Percentiles rank a stretch among this genome's conserved stretches.
phyloP scores from a whole-genome alignment of 2,888 invertebrate species.

The Autographa pulchrina region DNA sequence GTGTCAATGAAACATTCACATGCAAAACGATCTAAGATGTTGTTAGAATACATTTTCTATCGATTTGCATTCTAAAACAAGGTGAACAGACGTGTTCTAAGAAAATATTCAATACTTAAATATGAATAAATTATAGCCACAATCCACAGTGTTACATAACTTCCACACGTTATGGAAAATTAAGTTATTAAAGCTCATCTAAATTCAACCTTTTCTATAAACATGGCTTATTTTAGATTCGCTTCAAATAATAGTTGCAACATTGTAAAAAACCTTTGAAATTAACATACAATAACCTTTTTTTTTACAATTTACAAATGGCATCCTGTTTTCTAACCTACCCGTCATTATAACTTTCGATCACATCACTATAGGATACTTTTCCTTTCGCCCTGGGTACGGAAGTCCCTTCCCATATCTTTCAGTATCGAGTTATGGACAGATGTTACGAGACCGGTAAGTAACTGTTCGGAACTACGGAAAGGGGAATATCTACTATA shows the following conservation, averaged over 20 bases:
- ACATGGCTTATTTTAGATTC: not conserved
- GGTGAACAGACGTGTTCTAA: slow-evolving; percentile 51
- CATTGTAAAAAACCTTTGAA: too few relatives aligned
- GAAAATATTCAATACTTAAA: slow-evolving; percentile 10
- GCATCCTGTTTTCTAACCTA: not conserved
- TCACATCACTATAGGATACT: slow-evolving; percentile 67
- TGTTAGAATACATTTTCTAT: slow-evolving; percentile 45
- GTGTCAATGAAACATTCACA: slow-evolving; percentile 57
- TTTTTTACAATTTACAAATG: not conserved
- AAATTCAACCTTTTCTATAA: not conserved
- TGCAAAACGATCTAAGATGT: slow-evolving; percentile 40
- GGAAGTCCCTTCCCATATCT: slow-evolving; percentile 68
- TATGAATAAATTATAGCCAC: slow-evolving; percentile 9
- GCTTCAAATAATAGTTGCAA: not conserved
- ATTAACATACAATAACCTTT: too few relatives aligned
- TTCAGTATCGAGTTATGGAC: slow-evolving; percentile 66
- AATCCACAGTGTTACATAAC: not conserved
- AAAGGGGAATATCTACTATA: slow-evolving; percentile 64
- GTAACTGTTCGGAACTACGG: slow-evolving; percentile 67
- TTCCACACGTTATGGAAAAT: not conserved
- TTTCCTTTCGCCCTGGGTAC: slow-evolving; percentile 67
- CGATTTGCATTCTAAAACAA: slow-evolving; percentile 57
- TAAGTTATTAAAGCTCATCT: not conserved
- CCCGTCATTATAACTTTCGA: slow-evolving; percentile 45
- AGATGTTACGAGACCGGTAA: slow-evolving; percentile 85